Evolutionary conservation across 2,888 invertebrate genomes (phyloP).

Genomic region (Drosophila nr. medialis): DNA sequence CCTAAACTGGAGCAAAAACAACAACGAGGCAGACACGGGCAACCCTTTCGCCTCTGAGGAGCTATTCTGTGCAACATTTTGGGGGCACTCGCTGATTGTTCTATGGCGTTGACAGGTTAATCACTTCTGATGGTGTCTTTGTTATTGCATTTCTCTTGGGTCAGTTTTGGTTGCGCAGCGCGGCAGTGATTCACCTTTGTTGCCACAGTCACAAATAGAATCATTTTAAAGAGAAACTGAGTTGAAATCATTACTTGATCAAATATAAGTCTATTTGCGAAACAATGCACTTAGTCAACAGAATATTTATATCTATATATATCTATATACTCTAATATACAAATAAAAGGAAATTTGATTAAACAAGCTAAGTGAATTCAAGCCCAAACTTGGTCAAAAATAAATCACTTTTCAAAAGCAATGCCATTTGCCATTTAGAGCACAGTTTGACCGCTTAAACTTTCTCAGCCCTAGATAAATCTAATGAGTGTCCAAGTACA

Average conservation of each 20-base stretch:
- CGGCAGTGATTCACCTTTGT: conserved; percentile 57
- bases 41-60: conserved; percentile 22
- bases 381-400: neutral
- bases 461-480: neutral
- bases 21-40: conserved; percentile 18
- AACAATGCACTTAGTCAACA: neutral
- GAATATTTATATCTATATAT: neutral
- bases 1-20: conserved; percentile 39
- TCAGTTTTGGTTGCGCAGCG: conserved; percentile 53
- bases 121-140: conserved; percentile 44
- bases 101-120: conserved; percentile 79
- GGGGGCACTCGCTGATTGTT: conserved; percentile 64
- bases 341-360: neutral
- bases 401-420: neutral
- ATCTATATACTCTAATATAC: neutral
- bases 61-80: conserved; percentile 50
- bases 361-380: neutral
- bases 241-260: neutral
- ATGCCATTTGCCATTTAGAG: too few relatives aligned
- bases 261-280: neutral
- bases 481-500: conserved; percentile 3
- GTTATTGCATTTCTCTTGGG: conserved; percentile 46
- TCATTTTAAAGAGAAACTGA: neutral
- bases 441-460: neutral
- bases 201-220: conserved; percentile 1